A percentile compares a stretch with the other conserved stretches of the same genome.
Evolutionary conservation across 1,140 invertebrate genomes (phyloP).

Genomic region (Caenorhabditis latens): DNA sequence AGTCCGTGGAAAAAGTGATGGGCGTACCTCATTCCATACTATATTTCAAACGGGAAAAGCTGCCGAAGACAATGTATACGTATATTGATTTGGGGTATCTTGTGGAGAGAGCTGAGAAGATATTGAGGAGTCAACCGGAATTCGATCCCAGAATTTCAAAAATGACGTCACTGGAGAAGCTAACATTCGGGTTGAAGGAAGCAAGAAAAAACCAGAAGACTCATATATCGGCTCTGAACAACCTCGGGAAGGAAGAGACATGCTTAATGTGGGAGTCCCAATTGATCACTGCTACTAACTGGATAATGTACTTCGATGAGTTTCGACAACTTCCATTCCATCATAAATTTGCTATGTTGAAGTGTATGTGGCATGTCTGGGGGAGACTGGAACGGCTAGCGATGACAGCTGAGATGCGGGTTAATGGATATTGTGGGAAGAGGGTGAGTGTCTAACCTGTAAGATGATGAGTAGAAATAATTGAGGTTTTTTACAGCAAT

Average conservation of each 20-base stretch:
- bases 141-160: background rate
- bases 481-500: background rate
- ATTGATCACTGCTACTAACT: background rate
- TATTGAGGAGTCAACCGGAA: background rate
- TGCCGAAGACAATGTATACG: background rate
- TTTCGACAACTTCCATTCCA: background rate
- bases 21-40: conserved; percentile 1
- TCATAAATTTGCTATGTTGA: background rate
- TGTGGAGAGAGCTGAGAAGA: background rate
- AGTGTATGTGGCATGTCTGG: conserved; percentile 24
- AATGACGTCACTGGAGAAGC: background rate
- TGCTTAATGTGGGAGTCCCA: background rate
- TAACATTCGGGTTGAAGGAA: background rate
- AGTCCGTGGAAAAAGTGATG: background rate
- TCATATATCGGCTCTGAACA: background rate
- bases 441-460: background rate
- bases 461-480: too few relatives aligned
- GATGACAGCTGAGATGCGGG: conserved; percentile 1
- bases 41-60: background rate
- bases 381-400: background rate
- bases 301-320: conserved; percentile 6
- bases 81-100: background rate
- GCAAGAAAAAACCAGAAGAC: background rate
- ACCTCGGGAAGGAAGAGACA: background rate
- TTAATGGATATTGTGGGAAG: conserved; percentile 13